Base-by-base conservation (phyloP, 2,888 invertebrate genomes). In the Synergus japonicus region DNA sequence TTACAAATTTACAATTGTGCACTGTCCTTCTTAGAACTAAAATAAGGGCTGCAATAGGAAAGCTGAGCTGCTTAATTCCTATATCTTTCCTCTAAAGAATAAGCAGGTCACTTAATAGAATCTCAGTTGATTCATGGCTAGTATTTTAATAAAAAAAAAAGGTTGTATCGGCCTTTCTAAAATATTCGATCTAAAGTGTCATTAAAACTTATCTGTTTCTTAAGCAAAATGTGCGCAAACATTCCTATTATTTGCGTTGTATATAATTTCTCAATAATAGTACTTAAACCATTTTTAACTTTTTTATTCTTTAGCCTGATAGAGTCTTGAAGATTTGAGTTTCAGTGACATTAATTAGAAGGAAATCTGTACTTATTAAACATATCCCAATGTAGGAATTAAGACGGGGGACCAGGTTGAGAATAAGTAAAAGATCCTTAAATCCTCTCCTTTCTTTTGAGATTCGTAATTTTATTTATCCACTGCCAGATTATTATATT, bases 1-100 rank as follows among this genome's bases (percentile, higher is more conserved):
- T 80, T 85, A 86, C 84, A 81, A 83, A 81, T 22, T 78, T 49
- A n/a, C 76, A 76, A 77, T 76, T 69, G 78, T 76, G 81, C 78
- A 76, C 78, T 76, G 76, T 79, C 69, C 29, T 60, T 22, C 22
- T n/a, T 63, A 78, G 73, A 63, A 13, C 37, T 49, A 22, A 22
- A 78, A 66, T 22, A 63, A 76, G 67, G 67, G 69, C 76, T 69
- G 67, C 76, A 46, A 69, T 64, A 81, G 66, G 66, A 44, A 60
- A 76, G 49, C 65, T 65, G n/a, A 65, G 41, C 37, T 43, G 46
- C 49, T 46, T 44, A 29, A 46, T 67, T 67, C 22, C 13, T n/a
- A 4, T n/a, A 4, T 43, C 18, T 15, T n/a, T 66, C 43, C 66
- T 18, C 43, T 29, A 64, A 64, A 29, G 41, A 9, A n/a, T 41